Conservation (phyloP, 2,888 invertebrate genomes). For the Limnephilus lunatus region DNA sequence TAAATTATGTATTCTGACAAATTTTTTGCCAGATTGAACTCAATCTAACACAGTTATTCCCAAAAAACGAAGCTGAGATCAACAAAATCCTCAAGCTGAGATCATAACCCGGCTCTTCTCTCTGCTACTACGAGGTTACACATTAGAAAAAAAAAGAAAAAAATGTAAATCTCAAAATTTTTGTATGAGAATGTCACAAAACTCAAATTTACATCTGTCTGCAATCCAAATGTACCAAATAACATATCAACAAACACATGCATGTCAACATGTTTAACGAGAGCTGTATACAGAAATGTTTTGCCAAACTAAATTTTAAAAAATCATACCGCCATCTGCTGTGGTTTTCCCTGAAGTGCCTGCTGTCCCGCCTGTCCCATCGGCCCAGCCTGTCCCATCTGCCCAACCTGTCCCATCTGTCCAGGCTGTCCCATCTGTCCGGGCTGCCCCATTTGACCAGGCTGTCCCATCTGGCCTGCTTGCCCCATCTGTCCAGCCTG, state of each 20-base stretch:
- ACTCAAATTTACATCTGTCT: neutral
- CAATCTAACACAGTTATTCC: too few relatives aligned
- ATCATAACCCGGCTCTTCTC: too few relatives aligned
- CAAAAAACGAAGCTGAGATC: too few relatives aligned
- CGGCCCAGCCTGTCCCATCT: constrained; percentile 52
- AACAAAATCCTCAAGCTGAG: too few relatives aligned
- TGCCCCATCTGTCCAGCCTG: constrained; percentile 69
- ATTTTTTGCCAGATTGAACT: too few relatives aligned
- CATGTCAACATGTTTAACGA: too few relatives aligned
- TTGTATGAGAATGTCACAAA: too few relatives aligned
- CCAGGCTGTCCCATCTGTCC: constrained; percentile 68
- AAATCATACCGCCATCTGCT: constrained; percentile 67
- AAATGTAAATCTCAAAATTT: too few relatives aligned
- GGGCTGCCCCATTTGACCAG: constrained; percentile 69
- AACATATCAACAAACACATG: neutral
- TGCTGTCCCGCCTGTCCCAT: constrained; percentile 66
- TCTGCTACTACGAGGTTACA: too few relatives aligned
- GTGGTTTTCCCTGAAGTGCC: constrained; percentile 56
- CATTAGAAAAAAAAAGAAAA: too few relatives aligned
- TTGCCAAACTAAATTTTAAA: neutral
- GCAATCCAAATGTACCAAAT: neutral
- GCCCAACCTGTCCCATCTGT: constrained; percentile 62
- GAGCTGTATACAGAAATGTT: too few relatives aligned
- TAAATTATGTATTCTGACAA: too few relatives aligned
- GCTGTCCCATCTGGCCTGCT: constrained; percentile 60